Conservation (phyloP, 2,888 invertebrate genomes). For the Omphaloscelis lunosa region DNA sequence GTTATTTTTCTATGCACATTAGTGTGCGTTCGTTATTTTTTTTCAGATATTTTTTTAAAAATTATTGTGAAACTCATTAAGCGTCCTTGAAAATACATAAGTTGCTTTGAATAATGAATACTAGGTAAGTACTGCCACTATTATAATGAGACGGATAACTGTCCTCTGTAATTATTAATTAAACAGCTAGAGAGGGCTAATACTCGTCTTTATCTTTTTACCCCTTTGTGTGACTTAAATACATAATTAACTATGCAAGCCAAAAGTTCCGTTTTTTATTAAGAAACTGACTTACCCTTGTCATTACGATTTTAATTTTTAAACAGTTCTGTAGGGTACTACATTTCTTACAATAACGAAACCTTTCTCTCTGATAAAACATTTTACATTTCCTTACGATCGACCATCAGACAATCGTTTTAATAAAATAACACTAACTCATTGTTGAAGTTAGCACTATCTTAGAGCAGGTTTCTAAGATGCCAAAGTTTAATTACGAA, state of each 20-base stretch:
- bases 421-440: conserved; percentile 15
- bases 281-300: background rate
- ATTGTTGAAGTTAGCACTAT: conserved; percentile 39
- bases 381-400: conserved; percentile 28
- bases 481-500: conserved; percentile 60
- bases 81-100: background rate
- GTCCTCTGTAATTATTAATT: background rate
- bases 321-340: background rate
- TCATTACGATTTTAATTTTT: background rate
- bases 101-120: background rate
- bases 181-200: background rate
- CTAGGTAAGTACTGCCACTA: background rate
- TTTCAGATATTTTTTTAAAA: background rate
- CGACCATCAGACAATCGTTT: conserved; percentile 1
- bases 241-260: background rate
- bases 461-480: conserved; percentile 30
- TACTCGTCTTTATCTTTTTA: background rate
- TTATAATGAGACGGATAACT: background rate
- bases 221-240: background rate
- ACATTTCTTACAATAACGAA: background rate
- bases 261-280: background rate
- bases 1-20: background rate
- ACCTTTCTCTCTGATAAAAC: background rate
- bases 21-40: too few species aligned
- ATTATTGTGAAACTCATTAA: background rate